Conservation (phyloP, 2,113 vertebrate species). For the Centrocercus urophasianus region DNA sequence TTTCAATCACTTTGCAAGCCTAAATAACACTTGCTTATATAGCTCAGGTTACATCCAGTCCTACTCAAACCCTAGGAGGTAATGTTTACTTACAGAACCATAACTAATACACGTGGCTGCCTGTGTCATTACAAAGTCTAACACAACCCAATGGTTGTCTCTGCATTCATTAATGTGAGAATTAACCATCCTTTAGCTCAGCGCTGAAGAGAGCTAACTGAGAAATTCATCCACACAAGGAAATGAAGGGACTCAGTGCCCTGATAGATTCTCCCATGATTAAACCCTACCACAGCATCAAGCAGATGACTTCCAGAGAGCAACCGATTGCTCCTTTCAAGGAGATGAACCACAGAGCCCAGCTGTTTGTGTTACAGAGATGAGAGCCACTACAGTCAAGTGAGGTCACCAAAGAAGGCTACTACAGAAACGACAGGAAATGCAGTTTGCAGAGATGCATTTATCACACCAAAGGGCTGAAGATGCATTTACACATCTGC, state of each 20-base stretch:
- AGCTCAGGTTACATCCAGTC: neutral
- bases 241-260: neutral
- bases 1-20: neutral
- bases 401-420: neutral
- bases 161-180: neutral
- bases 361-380: neutral
- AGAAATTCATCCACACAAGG: neutral
- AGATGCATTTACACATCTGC: neutral
- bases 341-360: neutral
- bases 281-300: neutral
- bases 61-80: neutral
- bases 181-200: neutral
- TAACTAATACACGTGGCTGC: neutral
- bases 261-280: neutral
- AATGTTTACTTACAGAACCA: neutral
- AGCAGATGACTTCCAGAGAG: neutral
- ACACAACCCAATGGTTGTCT: neutral
- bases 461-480: neutral
- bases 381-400: neutral
- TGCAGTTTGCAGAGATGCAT: neutral
- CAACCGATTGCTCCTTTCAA: neutral
- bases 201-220: fast-evolving
- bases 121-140: neutral
- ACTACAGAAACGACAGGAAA: neutral
- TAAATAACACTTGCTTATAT: neutral